Conservation (phyloP, 2,797 vertebrate genomes). For the Atherinosoma microstoma region DNA sequence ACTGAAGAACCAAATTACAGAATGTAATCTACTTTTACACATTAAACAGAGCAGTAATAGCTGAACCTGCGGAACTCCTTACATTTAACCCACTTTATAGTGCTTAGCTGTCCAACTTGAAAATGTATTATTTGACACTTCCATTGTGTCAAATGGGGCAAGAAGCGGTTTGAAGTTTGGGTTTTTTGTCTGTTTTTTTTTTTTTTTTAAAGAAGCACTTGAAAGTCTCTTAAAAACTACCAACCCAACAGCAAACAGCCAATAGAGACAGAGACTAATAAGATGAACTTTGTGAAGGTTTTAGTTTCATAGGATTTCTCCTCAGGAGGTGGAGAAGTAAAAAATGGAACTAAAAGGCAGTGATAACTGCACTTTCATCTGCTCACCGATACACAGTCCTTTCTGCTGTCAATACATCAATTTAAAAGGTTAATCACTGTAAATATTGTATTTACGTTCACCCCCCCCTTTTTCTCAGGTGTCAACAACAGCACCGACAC, state of each 20-base stretch:
- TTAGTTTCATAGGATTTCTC: neutral
- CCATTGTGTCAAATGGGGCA: too few species aligned
- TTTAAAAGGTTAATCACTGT: too few species aligned
- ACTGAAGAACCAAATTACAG: neutral
- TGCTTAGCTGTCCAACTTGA: neutral
- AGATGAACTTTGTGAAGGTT: too few species aligned
- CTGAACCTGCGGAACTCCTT: neutral
- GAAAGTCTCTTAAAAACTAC: neutral
- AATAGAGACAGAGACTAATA: neutral
- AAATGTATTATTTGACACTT: neutral
- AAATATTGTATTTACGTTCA: neutral
- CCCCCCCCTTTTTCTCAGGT: too few species aligned
- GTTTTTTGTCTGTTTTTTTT: neutral
- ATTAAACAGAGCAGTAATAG: neutral
- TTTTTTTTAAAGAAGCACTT: neutral
- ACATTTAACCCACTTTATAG: neutral
- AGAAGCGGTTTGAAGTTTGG: too few species aligned
- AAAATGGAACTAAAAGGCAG: neutral
- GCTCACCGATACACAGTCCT: too few species aligned
- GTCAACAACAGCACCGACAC: neutral
- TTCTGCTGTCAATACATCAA: too few species aligned
- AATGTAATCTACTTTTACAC: neutral
- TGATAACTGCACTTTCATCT: neutral
- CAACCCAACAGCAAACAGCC: neutral
- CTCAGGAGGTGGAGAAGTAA: neutral